Base-by-base conservation (phyloP, 2,797 vertebrate species). In the Balearica regulorum region DNA sequence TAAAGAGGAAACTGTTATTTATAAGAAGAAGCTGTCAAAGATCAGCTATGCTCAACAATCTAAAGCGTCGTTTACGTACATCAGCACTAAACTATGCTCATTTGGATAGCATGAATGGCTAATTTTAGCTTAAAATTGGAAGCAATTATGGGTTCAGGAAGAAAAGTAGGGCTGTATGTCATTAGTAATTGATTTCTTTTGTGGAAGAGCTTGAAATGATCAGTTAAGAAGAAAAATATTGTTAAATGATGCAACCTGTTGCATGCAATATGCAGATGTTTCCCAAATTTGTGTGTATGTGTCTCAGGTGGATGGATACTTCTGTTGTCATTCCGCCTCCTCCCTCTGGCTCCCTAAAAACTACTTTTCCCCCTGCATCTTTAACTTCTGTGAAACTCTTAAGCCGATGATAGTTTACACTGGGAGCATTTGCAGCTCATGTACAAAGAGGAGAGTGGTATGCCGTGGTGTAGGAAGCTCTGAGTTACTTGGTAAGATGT, bases 121-220 rank as follows among this genome's bases (percentile, higher is more conserved):
- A 98, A 97, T 97, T 98, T 97, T 98, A 97, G 97, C 92, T 93
- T 93, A 91, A 95, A 98, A 97, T 97, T 97, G 97, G 96, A 95
- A 96, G 96, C 96, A 98, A 97, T 97, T 98, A 97, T 41, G 95
- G 94, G 90, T 97, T 97, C 93, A 97, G 96, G 96, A 96, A 95
- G 93, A 96, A 96, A 96, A 97, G 91, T 90, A 93, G 92, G 93
- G 72, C 95, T 96, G 95, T 97, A 89, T 97, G 96, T 97, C 96
- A 97, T 96, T 94, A 96, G 92, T 97, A 97, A 98, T 97, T 96
- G 97, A 97, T 97, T 97, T 97, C 91, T 96, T 98, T 97, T 97
- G 95, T 97, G 94, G 89, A 95, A 96, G 93, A 89, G 75, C 91
- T 94, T 95, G 95, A 97, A 96, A 92, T 33, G 89, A 97, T 87